Conservation (phyloP, 2,797 vertebrate species). For the Fringilla coelebs region DNA sequence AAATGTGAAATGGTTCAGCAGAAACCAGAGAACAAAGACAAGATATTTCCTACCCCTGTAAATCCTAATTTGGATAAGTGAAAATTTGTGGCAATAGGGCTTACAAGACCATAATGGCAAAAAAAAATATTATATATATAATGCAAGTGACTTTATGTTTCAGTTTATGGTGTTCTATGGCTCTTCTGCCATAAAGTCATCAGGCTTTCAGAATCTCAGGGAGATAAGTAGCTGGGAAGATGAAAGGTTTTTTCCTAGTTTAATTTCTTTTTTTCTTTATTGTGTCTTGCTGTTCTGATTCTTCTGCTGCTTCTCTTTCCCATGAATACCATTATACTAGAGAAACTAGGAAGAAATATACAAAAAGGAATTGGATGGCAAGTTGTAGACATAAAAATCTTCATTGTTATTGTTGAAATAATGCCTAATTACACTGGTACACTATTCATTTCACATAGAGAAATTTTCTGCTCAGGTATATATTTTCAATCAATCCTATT, state of each 20-base stretch:
- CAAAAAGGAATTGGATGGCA: neutral
- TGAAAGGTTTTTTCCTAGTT: neutral
- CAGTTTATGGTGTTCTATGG: neutral
- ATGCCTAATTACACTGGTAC: neutral
- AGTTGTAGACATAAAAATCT: neutral
- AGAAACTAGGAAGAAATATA: neutral
- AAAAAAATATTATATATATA: neutral
- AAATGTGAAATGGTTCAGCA: slow-evolving; percentile 40
- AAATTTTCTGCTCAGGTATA: neutral
- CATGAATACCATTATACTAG: neutral
- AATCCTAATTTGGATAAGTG: neutral
- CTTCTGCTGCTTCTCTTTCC: neutral
- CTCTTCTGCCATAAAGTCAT: neutral
- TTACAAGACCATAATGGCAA: neutral
- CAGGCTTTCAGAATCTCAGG: neutral
- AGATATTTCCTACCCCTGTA: neutral
- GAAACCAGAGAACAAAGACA: slow-evolving; percentile 35
- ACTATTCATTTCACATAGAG: neutral
- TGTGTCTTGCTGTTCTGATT: neutral
- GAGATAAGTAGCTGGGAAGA: neutral
- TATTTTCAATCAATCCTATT: neutral
- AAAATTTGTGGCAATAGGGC: neutral
- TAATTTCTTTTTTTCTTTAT: neutral
- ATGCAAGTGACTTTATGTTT: neutral
- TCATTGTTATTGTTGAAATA: neutral